Evolutionary conservation across 1,140 invertebrate genomes (phyloP).

Genomic region (Drosophila lacertosa): DNA sequence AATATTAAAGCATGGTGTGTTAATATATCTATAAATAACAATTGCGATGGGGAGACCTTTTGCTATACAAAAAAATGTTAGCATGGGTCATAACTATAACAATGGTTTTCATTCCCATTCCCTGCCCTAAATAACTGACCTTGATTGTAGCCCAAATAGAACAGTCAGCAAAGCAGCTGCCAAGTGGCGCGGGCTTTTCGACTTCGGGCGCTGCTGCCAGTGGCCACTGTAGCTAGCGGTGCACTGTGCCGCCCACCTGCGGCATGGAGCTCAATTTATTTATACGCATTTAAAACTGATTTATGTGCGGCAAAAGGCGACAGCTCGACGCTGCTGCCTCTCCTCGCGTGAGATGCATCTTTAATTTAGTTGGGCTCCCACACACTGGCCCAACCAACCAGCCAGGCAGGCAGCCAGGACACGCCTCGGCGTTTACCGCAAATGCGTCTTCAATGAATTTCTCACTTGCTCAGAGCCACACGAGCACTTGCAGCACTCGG

Average conservation of each 20-base stretch:
- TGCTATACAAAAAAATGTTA: too few species aligned
- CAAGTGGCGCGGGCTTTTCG: not conserved
- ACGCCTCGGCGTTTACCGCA: slow-evolving; percentile 51
- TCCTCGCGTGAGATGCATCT: slow-evolving; percentile 68
- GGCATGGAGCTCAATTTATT: slow-evolving; percentile 68
- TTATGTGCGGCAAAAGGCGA: slow-evolving; percentile 62
- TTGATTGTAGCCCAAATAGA: not conserved
- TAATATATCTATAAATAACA: too few species aligned
- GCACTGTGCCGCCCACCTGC: slow-evolving; percentile 19
- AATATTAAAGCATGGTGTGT: not conserved
- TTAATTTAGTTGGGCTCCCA: slow-evolving; percentile 66
- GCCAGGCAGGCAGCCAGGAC: too few species aligned
- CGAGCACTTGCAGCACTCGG: not conserved
- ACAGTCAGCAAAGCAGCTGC: not conserved
- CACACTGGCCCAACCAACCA: slow-evolving; percentile 11
- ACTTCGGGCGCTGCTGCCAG: slow-evolving; percentile 3
- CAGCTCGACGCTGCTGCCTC: slow-evolving; percentile 28
- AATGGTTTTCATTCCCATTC: too few species aligned
- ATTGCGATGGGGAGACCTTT: too few species aligned
- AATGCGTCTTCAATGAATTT: slow-evolving; percentile 80
- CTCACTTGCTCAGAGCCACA: slow-evolving; percentile 49
- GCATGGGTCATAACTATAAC: too few species aligned
- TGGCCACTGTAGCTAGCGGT: slow-evolving; percentile 32
- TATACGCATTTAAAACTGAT: slow-evolving; percentile 81
- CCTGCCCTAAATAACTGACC: not conserved